phyloP scores from a whole-genome alignment of 2,113 vertebrate species.

The Ceyx melanurus region DNA sequence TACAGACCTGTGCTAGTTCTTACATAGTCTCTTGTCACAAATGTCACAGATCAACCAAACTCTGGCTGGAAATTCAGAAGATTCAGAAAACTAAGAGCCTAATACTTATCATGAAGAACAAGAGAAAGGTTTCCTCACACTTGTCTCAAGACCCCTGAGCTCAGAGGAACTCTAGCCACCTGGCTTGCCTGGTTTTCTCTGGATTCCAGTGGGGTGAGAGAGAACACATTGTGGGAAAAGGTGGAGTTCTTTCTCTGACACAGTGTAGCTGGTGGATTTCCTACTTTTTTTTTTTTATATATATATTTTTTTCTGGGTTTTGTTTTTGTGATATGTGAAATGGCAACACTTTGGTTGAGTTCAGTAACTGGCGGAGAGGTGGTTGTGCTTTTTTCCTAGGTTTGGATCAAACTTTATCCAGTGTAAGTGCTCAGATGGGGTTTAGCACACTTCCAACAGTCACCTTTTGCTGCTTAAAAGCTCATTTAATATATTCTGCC shows the following conservation, averaged over 20 bases:
- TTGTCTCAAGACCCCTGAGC: slow-evolving; percentile 34
- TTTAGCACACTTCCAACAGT: slow-evolving; percentile 22
- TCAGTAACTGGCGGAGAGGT: not conserved
- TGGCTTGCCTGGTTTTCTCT: slow-evolving; percentile 17
- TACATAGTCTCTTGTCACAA: slow-evolving; percentile 69
- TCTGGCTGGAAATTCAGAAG: slow-evolving; percentile 52
- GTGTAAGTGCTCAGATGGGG: slow-evolving; percentile 12
- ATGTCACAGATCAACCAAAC: slow-evolving; percentile 73
- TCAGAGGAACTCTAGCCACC: slow-evolving; percentile 61
- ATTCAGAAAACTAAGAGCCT: slow-evolving; percentile 45
- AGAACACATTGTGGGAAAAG: not conserved
- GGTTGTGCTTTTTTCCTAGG: not conserved
- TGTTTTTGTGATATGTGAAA: not conserved
- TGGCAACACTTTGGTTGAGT: not conserved
- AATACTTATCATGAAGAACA: slow-evolving; percentile 49
- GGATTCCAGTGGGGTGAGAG: slow-evolving; percentile 7
- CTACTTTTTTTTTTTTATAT: not conserved
- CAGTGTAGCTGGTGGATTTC: slow-evolving; percentile 7
- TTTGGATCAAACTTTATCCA: slow-evolving; percentile 19
- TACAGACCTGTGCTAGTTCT: slow-evolving; percentile 72
- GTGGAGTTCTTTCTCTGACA: not conserved
- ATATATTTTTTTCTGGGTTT: not conserved
- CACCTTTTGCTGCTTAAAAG: slow-evolving; percentile 38
- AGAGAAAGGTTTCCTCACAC: slow-evolving; percentile 2
- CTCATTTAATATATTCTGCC: not conserved